These are phyloP conservation scores for Willowsia nigromaculata DNA, from an alignment of 2,888 invertebrate genomes.

Conservation along the genomic window DNA sequence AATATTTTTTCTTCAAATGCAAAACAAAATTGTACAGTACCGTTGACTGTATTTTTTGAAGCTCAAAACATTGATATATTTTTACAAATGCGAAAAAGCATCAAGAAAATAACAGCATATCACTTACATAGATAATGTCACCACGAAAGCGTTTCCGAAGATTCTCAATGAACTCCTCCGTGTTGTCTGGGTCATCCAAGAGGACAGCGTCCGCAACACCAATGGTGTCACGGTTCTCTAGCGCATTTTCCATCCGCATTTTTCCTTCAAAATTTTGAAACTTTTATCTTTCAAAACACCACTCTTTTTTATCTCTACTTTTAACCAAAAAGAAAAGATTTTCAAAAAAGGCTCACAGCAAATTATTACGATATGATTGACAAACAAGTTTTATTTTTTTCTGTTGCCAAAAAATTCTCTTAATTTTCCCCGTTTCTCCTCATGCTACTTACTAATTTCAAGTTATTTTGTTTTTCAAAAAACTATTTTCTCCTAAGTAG, in stretches of 20 bases:
- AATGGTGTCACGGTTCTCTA: conserved; percentile 85
- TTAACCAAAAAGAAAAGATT: background rate
- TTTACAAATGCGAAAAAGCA: background rate
- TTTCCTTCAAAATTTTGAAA: background rate
- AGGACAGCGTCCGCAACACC: conserved; percentile 96
- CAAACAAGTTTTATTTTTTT: background rate
- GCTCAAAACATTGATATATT: background rate
- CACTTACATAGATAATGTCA: conserved; percentile 93
- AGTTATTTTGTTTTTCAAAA: background rate
- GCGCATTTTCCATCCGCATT: conserved; percentile 74
- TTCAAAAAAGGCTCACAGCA: background rate
- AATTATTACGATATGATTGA: background rate
- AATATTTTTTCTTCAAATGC: background rate
- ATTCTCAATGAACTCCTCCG: conserved; percentile 92
- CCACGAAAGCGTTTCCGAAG: conserved; percentile 91
- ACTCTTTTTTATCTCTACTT: background rate
- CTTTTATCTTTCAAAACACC: background rate
- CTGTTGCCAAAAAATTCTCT: background rate
- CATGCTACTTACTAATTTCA: background rate
- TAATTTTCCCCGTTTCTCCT: background rate
- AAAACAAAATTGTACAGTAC: background rate
- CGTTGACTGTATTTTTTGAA: background rate
- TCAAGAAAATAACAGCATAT: background rate
- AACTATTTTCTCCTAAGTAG: background rate
- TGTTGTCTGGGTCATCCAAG: conserved; percentile 90